phyloP scores from a whole-genome alignment of 35 echinoderm and acorn worm species.

The Heliocidaris erythrogramma region DNA sequence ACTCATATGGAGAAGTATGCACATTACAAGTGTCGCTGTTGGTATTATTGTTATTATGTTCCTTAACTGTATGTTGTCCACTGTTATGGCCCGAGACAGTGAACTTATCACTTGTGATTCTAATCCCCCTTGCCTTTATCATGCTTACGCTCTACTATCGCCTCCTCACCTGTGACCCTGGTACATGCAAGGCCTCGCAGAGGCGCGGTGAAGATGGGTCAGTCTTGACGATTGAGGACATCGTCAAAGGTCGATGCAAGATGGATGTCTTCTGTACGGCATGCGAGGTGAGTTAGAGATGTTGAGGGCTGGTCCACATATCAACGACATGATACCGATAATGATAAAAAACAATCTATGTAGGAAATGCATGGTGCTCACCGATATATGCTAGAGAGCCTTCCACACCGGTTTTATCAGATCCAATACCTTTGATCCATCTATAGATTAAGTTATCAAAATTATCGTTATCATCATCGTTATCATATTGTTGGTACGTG shows the following conservation, averaged over 20 bases:
- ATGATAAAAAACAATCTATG: too few relatives aligned
- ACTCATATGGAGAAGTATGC: too few relatives aligned
- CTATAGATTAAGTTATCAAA: too few relatives aligned
- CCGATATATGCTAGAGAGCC: too few relatives aligned
- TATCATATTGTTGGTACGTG: too few relatives aligned
- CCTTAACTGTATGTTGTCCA: conserved; percentile 40
- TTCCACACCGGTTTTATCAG: too few relatives aligned
- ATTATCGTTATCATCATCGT: too few relatives aligned
- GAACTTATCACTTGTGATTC: conserved; percentile 48
- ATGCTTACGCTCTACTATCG: conserved; percentile 72
- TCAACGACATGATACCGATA: too few relatives aligned
- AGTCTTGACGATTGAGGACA: conserved; percentile 68
- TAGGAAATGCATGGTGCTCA: too few relatives aligned
- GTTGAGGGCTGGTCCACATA: too few relatives aligned
- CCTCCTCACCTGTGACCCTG: conserved; percentile 62
- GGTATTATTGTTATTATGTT: not conserved
- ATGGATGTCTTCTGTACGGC: conserved; percentile 53
- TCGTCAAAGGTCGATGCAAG: conserved; percentile 58
- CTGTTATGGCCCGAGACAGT: conserved; percentile 68
- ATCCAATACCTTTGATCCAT: too few relatives aligned
- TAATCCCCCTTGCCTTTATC: conserved; percentile 25
- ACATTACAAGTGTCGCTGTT: too few relatives aligned
- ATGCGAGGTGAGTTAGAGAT: conserved; percentile 67
- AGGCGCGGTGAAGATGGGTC: conserved; percentile 23
- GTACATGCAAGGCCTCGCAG: conserved; percentile 59